phyloP scores from a whole-genome alignment of 2,113 vertebrate species.

The Ophiodon elongatus region DNA sequence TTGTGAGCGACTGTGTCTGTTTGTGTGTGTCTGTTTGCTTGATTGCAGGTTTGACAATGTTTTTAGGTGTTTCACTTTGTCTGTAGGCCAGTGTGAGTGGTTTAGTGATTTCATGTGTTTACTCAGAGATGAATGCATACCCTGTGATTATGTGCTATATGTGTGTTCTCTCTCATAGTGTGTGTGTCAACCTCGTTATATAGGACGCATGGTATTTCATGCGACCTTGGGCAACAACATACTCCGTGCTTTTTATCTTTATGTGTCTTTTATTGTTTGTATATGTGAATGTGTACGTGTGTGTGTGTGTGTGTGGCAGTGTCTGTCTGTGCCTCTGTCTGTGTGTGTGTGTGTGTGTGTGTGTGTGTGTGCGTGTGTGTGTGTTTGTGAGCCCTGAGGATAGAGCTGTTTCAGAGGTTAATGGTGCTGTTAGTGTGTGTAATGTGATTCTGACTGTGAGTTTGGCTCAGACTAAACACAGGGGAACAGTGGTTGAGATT shows the following conservation, averaged over 20 bases:
- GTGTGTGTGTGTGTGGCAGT: conserved; percentile 41
- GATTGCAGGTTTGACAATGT: conserved; percentile 72
- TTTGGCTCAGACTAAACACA: conserved; percentile 81
- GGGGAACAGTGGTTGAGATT: conserved; percentile 78
- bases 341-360: conserved; percentile 27
- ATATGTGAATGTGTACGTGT: conserved; percentile 33
- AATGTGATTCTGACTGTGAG: conserved; percentile 85
- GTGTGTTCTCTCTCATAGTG: conserved; percentile 41
- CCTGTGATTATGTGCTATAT: conserved; percentile 68
- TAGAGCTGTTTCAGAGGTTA: conserved; percentile 80
- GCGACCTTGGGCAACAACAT: conserved; percentile 59
- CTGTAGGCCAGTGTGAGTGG: conserved; percentile 53
- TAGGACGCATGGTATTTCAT: conserved; percentile 29
- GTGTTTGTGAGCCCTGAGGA: conserved; percentile 70
- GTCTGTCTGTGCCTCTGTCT: conserved; percentile 32
- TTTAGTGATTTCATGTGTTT: conserved; percentile 74
- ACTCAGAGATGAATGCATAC: conserved; percentile 53
- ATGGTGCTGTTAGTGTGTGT: conserved; percentile 85
- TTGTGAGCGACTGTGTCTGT: conserved; percentile 31
- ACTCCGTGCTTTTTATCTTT: conserved; percentile 57
- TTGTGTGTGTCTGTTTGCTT: conserved; percentile 53
- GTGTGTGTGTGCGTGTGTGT: conserved; percentile 37
- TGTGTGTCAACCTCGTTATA: conserved; percentile 45
- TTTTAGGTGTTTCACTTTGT: conserved; percentile 74
- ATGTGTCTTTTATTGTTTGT: conserved; percentile 59